phyloP scores from a whole-genome alignment of 2,113 vertebrate genomes.

The Burhinus oedicnemus region DNA sequence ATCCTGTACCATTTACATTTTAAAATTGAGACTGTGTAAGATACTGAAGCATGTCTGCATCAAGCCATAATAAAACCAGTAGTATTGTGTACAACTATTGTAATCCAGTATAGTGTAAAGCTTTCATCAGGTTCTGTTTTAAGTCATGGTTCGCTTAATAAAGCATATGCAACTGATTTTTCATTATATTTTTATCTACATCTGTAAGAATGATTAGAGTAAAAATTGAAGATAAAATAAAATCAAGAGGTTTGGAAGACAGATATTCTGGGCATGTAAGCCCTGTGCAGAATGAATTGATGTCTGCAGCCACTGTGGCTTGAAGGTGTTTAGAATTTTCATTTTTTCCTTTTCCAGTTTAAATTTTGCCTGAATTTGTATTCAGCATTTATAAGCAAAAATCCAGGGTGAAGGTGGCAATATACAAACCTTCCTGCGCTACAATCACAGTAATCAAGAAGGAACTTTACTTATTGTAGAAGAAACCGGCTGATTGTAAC shows the following conservation, averaged over 20 bases:
- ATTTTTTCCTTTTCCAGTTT: not conserved
- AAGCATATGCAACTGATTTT: constrained; percentile 40
- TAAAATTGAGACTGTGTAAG: constrained; percentile 80
- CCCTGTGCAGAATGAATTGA: constrained; percentile 2
- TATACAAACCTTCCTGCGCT: not conserved
- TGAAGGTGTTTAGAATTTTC: not conserved
- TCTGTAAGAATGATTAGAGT: not conserved
- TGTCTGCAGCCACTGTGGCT: not conserved
- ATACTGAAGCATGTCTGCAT: constrained; percentile 70
- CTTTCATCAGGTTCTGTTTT: constrained; percentile 40
- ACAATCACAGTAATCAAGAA: not conserved
- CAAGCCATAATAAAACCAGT: constrained; percentile 69
- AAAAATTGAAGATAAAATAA: constrained; percentile 27
- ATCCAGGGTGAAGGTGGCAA: not conserved
- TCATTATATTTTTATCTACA: constrained; percentile 36
- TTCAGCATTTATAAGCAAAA: not conserved
- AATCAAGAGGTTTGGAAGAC: constrained; percentile 15
- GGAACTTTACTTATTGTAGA: not conserved
- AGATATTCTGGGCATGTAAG: not conserved
- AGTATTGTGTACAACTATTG: constrained; percentile 37
- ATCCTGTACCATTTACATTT: constrained; percentile 84
- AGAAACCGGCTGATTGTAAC: not conserved
- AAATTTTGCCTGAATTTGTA: not conserved
- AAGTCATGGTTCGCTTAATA: constrained; percentile 53
- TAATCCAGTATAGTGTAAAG: constrained; percentile 22